phyloP scores from a whole-genome alignment of 2,888 invertebrate species.

The Leptopilina myrica region DNA sequence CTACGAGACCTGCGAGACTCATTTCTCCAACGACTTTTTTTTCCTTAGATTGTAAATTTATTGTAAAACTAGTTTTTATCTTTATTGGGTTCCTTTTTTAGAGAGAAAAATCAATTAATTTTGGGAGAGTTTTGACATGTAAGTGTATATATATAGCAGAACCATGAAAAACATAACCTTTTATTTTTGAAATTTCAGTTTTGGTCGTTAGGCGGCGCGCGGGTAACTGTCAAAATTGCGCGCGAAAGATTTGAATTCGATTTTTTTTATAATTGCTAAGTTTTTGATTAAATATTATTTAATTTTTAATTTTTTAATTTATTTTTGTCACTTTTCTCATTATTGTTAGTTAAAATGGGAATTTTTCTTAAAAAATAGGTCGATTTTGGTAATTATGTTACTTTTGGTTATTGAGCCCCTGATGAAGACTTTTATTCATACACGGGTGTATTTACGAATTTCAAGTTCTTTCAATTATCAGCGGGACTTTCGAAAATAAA shows the following conservation, averaged over 20 bases:
- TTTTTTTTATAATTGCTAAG: too few species aligned
- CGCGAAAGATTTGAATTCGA: background rate
- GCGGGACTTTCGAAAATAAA: too few species aligned
- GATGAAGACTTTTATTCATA: background rate
- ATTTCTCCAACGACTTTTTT: constrained; percentile 53
- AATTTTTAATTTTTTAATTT: background rate
- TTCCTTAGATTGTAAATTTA: background rate
- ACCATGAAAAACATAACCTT: constrained; percentile 25
- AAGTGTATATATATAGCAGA: background rate
- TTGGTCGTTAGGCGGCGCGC: background rate
- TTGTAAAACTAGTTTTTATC: background rate
- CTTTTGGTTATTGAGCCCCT: background rate
- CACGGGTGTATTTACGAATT: background rate
- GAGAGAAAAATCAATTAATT: background rate
- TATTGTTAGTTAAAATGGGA: too few species aligned
- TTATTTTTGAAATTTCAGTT: background rate
- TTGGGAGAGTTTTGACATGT: background rate
- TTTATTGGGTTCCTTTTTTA: background rate
- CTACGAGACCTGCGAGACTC: constrained; percentile 73
- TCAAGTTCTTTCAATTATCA: too few species aligned
- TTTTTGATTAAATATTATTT: background rate
- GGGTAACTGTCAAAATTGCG: background rate
- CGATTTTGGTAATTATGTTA: background rate
- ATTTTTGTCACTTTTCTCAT: too few species aligned
- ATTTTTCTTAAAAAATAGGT: background rate